These are phyloP conservation scores for Fulica atra DNA, from an alignment of 2,113 vertebrate species.

Conservation along the genomic window DNA sequence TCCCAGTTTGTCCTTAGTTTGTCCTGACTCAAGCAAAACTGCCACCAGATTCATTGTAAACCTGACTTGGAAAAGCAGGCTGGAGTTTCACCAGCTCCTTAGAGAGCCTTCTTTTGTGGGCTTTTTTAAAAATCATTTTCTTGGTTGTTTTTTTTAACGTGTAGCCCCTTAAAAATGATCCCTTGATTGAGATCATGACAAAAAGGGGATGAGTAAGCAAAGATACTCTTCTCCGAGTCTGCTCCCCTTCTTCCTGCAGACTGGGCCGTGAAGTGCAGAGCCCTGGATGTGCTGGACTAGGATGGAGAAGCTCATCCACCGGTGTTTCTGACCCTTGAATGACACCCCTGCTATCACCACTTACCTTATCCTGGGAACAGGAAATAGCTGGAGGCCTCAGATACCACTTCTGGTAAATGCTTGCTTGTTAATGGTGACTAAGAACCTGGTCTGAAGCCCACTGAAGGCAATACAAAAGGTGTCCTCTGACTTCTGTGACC, in stretches of 20 bases:
- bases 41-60: not conserved
- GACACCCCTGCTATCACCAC: slow-evolving; percentile 26
- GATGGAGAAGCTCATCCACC: not conserved
- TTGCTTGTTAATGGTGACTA: slow-evolving; percentile 16
- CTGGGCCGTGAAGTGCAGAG: not conserved
- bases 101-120: not conserved
- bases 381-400: slow-evolving; percentile 40
- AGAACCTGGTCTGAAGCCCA: slow-evolving; percentile 4
- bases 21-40: not conserved
- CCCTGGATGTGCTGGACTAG: not conserved
- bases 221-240: not conserved
- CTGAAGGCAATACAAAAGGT: slow-evolving; percentile 39
- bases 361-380: not conserved
- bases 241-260: not conserved
- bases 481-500: slow-evolving; percentile 47
- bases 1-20: not conserved
- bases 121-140: too few relatives aligned
- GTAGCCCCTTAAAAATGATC: not conserved
- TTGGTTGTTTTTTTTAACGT: not conserved
- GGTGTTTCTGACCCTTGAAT: not conserved
- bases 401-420: slow-evolving; percentile 57
- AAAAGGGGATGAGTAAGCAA: not conserved
- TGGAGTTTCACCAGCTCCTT: not conserved
- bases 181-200: not conserved
- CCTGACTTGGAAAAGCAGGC: not conserved